Base-by-base conservation (phyloP, 2,888 invertebrate species). In the Tanytarsus gracilentus region DNA sequence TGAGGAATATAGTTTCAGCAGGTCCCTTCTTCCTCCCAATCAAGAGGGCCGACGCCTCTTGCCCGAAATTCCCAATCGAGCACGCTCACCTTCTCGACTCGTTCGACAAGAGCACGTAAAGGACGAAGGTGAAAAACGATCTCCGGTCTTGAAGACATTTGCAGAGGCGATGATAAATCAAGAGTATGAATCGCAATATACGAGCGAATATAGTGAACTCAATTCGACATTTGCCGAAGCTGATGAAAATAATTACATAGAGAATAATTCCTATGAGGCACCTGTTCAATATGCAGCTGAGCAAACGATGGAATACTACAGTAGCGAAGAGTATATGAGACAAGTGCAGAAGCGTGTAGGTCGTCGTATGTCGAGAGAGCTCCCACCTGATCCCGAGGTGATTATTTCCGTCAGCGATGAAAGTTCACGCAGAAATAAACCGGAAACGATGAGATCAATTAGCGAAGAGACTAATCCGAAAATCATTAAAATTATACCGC, bases 51-150 rank as follows among this genome's bases (percentile, higher is more conserved):
- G 73, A 0, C 67, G 73, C 0, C 39, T 73, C 8, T 61, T 73
- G 50, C 73, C 73, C 1, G 73, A 73, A 64, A 72, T 73, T 59
- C 73, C 73, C 3, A 50, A 26, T 26, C 36, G 64, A 27, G 64
- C 65, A 58, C 69, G 69, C 2, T 65, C 68, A n/a, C 63, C 66
- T 30, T 66, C 66, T 61, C 69, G 72, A 0, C 63, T 73, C 33
- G 73, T 73, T 16, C 66, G 73, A 2, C 73, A 73, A 61, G 72
- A 73, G 27, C 70, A 73, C 61, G 68, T 73, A 2, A 72, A 71
- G 64, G 73, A 73, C 62, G 70, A 49, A 58, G 63, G 61, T 1
- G 53, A 61, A 14, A 53, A 61, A 8, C 51, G 64, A 11, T 60
- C 63, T 9, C 61, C 64, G 30, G 62, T 62, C 3, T 61, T 63